Conservation (phyloP, 2,797 vertebrate genomes). For the Poecilia velifera region DNA sequence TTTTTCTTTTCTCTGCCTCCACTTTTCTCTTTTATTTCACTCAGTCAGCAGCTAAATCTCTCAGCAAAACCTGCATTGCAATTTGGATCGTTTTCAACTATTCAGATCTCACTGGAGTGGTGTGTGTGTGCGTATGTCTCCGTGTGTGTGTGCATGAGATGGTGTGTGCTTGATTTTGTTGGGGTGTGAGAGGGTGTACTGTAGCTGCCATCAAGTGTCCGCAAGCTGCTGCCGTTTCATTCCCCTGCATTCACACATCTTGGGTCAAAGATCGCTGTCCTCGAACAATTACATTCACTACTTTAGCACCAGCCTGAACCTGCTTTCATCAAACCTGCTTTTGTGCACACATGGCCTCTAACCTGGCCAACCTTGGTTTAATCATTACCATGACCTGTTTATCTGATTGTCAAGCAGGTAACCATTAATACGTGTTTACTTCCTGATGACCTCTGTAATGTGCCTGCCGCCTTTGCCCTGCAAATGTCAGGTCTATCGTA, state of each 20-base stretch:
- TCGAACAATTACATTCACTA: conserved; percentile 79
- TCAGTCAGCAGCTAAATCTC: conserved; percentile 64
- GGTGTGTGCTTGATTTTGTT: background rate
- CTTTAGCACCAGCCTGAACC: conserved; percentile 72
- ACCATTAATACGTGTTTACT: conserved; percentile 99
- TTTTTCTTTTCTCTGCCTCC: conserved; percentile 36
- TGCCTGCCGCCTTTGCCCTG: conserved; percentile 84
- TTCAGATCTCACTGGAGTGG: conserved; percentile 36
- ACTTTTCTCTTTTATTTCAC: conserved; percentile 59
- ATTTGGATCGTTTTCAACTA: conserved; percentile 67
- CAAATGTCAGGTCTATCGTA: conserved; percentile 85
- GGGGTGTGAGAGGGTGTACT: conserved; percentile 1
- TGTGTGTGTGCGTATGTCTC: background rate
- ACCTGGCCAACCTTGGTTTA: conserved; percentile 86
- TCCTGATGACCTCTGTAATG: conserved; percentile 94
- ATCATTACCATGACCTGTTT: conserved; percentile 98
- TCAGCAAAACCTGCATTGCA: conserved; percentile 62
- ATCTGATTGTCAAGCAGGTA: conserved; percentile 94
- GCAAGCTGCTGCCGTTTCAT: conserved; percentile 23
- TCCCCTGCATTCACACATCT: conserved; percentile 71
- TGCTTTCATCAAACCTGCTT: conserved; percentile 74
- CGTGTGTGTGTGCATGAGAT: background rate
- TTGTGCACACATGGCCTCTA: conserved; percentile 81
- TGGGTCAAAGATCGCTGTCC: conserved; percentile 81
- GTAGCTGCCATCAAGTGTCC: conserved; percentile 18